phyloP scores from a whole-genome alignment of 2,888 invertebrate species.

The Philereme vetulata region DNA sequence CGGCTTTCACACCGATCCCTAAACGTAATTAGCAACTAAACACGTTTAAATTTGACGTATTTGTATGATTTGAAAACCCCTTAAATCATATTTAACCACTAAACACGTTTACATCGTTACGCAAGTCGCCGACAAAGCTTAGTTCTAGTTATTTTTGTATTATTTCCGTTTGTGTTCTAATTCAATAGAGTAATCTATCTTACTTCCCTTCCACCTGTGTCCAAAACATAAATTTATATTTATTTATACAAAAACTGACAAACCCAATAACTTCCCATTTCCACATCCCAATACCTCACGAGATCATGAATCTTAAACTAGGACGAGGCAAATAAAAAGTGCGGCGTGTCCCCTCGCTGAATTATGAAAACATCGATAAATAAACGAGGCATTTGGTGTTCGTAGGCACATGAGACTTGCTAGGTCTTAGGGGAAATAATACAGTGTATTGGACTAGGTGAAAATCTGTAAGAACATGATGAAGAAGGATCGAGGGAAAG shows the following conservation, averaged over 20 bases:
- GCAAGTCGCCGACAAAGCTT: no score
- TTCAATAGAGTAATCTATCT: constrained; percentile 1
- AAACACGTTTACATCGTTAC: no score
- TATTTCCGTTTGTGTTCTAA: no score
- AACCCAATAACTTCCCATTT: constrained; percentile 43
- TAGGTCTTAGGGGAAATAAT: constrained; percentile 16
- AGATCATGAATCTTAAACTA: constrained; percentile 78
- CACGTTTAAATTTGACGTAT: no score
- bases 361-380: constrained; percentile 80
- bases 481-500: no score
- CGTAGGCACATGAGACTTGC: constrained; percentile 18
- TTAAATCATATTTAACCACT: no score
- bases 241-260: constrained; percentile 42
- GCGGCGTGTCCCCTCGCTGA: constrained; percentile 63
- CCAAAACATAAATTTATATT: constrained; percentile 41
- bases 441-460: not conserved
- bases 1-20: no score
- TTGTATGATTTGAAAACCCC: no score
- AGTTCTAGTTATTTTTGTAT: no score
- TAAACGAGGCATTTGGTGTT: constrained; percentile 50
- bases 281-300: constrained; percentile 64
- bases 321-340: constrained; percentile 70
- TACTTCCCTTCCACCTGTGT: constrained; percentile 22
- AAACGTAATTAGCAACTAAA: no score
- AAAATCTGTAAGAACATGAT: no score